Percentiles rank a stretch among this genome's conserved stretches.
phyloP scores from a whole-genome alignment of 2,113 vertebrate genomes.

The Carassius auratus region DNA sequence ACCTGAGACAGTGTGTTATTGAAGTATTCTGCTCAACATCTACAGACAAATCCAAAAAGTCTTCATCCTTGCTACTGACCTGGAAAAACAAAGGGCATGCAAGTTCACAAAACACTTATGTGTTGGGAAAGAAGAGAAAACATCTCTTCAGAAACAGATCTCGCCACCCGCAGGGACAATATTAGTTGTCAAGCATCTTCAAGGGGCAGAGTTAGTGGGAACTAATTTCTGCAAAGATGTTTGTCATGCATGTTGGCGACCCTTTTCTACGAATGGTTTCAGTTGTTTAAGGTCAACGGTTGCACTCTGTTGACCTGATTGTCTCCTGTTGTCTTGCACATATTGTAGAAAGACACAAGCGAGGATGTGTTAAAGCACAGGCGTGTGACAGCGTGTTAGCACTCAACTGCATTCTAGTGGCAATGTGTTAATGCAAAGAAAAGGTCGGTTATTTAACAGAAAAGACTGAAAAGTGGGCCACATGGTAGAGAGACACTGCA shows the following conservation, averaged over 20 bases:
- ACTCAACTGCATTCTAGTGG: not conserved
- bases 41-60: slow-evolving; percentile 97
- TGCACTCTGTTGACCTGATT: slow-evolving; percentile 26
- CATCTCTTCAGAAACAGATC: not conserved
- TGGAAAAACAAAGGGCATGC: slow-evolving; percentile 65
- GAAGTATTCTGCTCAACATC: slow-evolving; percentile 98
- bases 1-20: slow-evolving; percentile 98
- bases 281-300: slow-evolving; percentile 56
- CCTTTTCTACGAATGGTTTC: slow-evolving; percentile 42
- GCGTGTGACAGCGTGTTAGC: not conserved
- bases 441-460: slow-evolving; percentile 16
- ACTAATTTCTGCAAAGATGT: slow-evolving; percentile 6
- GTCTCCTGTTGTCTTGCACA: not conserved
- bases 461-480: slow-evolving; percentile 12
- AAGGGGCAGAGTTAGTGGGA: not conserved
- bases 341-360: not conserved
- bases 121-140: not conserved
- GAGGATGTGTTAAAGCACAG: not conserved
- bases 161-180: not conserved
- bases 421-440: not conserved
- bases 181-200: not conserved
- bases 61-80: slow-evolving; percentile 99
- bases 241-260: not conserved
- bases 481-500: not conserved
- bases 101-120: not conserved